Percentiles rank a stretch among this genome's conserved stretches.
These are phyloP conservation scores for Patiria miniata DNA, from an alignment of 35 echinoderm and acorn worm species.

Conservation along the genomic window DNA sequence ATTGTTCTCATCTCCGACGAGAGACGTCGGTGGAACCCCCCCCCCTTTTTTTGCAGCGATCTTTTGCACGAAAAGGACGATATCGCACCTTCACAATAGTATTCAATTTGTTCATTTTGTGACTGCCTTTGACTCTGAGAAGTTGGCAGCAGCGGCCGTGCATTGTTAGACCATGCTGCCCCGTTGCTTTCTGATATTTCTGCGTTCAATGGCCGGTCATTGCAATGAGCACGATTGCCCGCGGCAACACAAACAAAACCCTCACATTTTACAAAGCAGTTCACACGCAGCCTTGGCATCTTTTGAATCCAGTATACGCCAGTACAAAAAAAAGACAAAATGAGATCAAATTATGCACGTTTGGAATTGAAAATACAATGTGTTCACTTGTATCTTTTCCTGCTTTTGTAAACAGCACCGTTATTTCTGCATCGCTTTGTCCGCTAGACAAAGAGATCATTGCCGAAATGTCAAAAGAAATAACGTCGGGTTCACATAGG, in stretches of 20 bases:
- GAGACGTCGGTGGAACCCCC: too few species aligned
- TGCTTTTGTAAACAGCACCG: not conserved
- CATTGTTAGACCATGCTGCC: not conserved
- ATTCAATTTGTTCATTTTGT: conserved; percentile 18
- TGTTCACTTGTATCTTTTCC: not conserved
- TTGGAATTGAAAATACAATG: conserved; percentile 10
- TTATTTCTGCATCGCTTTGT: not conserved
- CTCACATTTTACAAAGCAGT: not conserved
- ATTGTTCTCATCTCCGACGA: not conserved
- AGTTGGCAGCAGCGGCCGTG: not conserved
- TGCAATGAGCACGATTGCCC: not conserved
- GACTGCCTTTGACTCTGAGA: not conserved
- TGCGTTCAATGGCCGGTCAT: too few species aligned
- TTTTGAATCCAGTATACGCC: too few species aligned
- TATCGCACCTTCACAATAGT: not conserved
- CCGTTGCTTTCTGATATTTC: too few species aligned
- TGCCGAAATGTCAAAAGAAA: too few species aligned
- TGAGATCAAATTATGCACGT: conserved; percentile 8
- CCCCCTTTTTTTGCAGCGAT: not conserved
- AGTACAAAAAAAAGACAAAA: not conserved
- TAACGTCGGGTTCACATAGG: too few species aligned
- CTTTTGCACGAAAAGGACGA: not conserved
- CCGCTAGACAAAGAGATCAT: not conserved
- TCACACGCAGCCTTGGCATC: too few species aligned
- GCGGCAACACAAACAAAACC: not conserved